Evolutionary conservation across 2,797 vertebrate genomes (phyloP).

Genomic region (Sebastes minor): DNA sequence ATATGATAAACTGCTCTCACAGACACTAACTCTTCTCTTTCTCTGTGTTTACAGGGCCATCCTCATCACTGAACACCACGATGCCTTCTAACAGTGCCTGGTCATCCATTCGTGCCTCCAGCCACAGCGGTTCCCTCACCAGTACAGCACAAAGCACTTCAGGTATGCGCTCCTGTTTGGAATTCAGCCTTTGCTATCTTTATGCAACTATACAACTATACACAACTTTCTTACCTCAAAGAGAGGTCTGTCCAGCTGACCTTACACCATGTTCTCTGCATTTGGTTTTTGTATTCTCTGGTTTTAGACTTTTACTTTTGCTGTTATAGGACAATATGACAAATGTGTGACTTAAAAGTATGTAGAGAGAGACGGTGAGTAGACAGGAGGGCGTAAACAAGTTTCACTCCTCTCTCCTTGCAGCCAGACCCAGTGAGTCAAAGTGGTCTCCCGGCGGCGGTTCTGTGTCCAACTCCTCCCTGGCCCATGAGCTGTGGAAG

Average conservation of each 20-base stretch:
- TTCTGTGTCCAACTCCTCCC: conserved; percentile 95
- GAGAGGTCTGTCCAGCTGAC: background rate
- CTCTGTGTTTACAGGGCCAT: conserved; percentile 86
- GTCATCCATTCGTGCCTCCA: conserved; percentile 99
- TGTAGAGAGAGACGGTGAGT: background rate
- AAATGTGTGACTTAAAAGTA: background rate
- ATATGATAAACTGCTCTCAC: background rate
- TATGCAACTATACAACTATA: background rate
- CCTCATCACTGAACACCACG: conserved; percentile 99
- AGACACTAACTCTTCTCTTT: background rate
- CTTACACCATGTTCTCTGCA: background rate
- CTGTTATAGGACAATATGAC: background rate
- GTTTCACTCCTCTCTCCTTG: background rate
- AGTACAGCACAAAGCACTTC: conserved; percentile 99
- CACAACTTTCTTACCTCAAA: background rate
- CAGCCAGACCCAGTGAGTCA: conserved; percentile 98
- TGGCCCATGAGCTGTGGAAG: conserved; percentile 99
- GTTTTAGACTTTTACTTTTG: background rate
- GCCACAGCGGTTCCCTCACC: conserved; percentile 99
- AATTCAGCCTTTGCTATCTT: background rate
- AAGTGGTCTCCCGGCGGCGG: conserved; percentile 94
- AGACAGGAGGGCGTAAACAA: background rate
- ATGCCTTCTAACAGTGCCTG: conserved; percentile 99
- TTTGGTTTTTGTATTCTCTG: too few species aligned
- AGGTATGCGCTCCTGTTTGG: conserved; percentile 77